Evolutionary conservation across 2,797 vertebrate genomes (phyloP).

Genomic region (Alosa sapidissima): DNA sequence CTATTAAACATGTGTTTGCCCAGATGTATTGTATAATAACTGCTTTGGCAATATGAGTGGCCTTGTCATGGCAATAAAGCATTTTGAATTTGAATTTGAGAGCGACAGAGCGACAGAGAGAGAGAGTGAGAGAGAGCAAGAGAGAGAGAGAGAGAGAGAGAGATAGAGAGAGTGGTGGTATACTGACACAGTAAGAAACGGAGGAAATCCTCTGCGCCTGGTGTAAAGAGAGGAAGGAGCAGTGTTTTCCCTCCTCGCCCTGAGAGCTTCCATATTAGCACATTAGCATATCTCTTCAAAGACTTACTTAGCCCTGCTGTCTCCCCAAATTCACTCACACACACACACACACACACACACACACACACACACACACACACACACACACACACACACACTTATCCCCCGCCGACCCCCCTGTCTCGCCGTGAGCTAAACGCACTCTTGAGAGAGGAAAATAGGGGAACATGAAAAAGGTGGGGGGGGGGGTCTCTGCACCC

Average conservation of each 20-base stretch:
- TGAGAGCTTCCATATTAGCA: background rate
- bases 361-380: constrained; percentile 10
- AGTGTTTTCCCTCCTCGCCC: background rate
- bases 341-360: background rate
- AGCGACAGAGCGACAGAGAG: no score
- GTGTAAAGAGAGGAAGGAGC: background rate
- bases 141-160: background rate
- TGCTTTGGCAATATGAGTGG: no score
- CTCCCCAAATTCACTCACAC: background rate
- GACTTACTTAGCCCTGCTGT: constrained; percentile 1
- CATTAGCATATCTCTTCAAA: constrained; percentile 19
- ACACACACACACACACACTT: background rate
- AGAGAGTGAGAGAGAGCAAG: background rate
- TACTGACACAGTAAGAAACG: background rate
- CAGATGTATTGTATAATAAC: no score
- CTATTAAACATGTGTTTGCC: no score
- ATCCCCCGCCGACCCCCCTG: background rate
- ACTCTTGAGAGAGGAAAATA: background rate
- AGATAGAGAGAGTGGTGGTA: background rate
- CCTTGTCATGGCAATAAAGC: no score
- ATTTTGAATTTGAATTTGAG: no score
- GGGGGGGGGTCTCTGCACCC: no score
- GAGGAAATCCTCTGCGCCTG: background rate
- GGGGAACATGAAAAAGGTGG: background rate
- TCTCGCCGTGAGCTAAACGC: background rate